Conservation (phyloP, 2,888 invertebrate genomes). For the Mesorhabditis spiculigera region DNA sequence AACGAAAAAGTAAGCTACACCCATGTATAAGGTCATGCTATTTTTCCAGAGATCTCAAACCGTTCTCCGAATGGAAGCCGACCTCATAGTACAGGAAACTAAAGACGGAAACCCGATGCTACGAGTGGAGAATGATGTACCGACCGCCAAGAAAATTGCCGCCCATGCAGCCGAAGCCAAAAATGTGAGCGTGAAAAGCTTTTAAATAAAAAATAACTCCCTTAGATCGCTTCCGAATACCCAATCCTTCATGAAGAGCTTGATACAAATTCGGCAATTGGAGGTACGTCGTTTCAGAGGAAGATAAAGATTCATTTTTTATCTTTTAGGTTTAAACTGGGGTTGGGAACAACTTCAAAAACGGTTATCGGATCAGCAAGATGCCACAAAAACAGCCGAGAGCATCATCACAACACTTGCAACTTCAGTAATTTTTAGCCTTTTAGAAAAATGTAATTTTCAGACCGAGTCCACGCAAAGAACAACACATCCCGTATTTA, state of each 20-base stretch:
- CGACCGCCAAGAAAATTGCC: constrained; percentile 6
- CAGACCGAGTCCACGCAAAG: not conserved
- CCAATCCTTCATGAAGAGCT: not conserved
- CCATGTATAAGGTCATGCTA: too few species aligned
- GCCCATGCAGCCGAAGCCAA: constrained; percentile 4
- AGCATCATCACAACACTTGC: not conserved
- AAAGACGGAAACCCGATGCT: not conserved
- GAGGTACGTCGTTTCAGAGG: not conserved
- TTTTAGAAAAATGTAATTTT: too few species aligned
- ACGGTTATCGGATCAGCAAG: not conserved
- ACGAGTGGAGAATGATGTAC: not conserved
- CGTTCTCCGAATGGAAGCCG: constrained; percentile 30
- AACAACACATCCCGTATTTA: not conserved
- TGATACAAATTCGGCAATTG: not conserved
- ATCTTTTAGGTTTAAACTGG: not conserved
- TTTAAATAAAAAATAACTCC: not conserved
- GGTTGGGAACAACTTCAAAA: not conserved
- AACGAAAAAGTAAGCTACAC: too few species aligned
- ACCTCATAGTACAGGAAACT: constrained; percentile 14
- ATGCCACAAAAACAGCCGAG: not conserved
- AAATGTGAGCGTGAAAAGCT: constrained; percentile 5
- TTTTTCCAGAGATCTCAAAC: constrained; percentile 9
- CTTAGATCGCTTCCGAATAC: constrained; percentile 2
- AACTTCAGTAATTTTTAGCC: too few species aligned
- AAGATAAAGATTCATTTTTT: not conserved